Base-by-base conservation (phyloP, 2,888 invertebrate genomes). In the Caenorhabditis doughertyi region DNA sequence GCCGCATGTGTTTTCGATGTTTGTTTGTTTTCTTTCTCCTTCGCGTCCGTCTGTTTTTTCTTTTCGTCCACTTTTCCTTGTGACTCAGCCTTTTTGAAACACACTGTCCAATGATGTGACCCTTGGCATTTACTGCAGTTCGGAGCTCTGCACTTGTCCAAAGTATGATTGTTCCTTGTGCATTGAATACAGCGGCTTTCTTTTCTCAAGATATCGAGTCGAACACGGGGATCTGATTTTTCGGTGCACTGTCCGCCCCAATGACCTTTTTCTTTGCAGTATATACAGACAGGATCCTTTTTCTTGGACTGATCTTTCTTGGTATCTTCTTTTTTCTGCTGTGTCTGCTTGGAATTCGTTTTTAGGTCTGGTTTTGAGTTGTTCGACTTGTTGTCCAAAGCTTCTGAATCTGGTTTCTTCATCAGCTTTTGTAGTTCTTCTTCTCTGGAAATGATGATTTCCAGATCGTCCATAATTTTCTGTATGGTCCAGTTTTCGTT, bases 231-330 rank as follows among this genome's bases (percentile, higher is more conserved):
- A 21, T 2, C 2, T 35, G 42, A 42, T 7, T 42, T 7, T 9
- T 2, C 18, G 1, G 1, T 1, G 39, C 58, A 58, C 21, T 39
- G 2, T 11, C 21, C 0, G 1, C n/a, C 8, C 11, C 9, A 35
- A 18, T 58, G 58, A 2, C 58, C 58, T 8, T 58, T 11, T 58
- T 58, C 16, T 35, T 58, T 58, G 21, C 58, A 58, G 39, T 35
- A 58, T n/a, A 39, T 2, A 27, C 58, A 58, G 2, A 3, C 1
- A 21, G 35, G 9, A 1, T 18, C 11, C 3, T 13, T 13, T 21
- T 49, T 49, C 49, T 49, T 42, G 16, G 8, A 7, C 42, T 8
- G 3, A 7, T 42, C 42, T 16, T 42, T 7, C 42, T 42, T 42
- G 11, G 3, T 16, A 42, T 42, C 42, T 16, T 16, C 13, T 13